These are phyloP conservation scores for Cheumatopsyche charites DNA, from an alignment of 1,140 invertebrate genomes.

Conservation along the genomic window DNA sequence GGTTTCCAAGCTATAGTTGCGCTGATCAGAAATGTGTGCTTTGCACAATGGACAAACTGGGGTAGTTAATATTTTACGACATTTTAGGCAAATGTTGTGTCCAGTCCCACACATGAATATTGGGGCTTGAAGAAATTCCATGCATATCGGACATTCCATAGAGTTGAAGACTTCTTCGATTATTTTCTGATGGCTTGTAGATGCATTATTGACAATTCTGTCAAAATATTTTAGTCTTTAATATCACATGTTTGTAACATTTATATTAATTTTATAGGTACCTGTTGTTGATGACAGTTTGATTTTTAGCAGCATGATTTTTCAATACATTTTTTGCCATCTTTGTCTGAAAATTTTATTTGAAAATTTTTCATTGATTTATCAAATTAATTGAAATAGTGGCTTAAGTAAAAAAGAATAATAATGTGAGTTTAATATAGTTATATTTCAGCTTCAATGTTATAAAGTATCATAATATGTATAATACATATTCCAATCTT, in stretches of 20 bases:
- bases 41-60: conserved; percentile 78
- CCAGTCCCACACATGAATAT: conserved; percentile 77
- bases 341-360: too few species aligned
- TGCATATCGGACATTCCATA: conserved; percentile 77
- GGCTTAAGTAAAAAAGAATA: too few species aligned
- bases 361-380: too few species aligned
- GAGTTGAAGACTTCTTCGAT: neutral
- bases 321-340: too few species aligned
- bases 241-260: neutral
- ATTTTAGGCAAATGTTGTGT: conserved; percentile 76
- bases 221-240: too few species aligned
- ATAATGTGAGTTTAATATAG: too few species aligned
- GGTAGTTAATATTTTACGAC: conserved; percentile 65
- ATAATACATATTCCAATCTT: too few species aligned
- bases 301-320: too few species aligned
- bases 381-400: too few species aligned
- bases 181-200: neutral
- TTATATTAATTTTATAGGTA: neutral
- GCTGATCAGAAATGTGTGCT: conserved; percentile 70
- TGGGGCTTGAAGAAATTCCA: conserved; percentile 76
- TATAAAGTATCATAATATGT: too few species aligned
- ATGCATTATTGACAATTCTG: too few species aligned
- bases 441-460: too few species aligned
- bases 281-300: neutral
- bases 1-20: conserved; percentile 78